Percentiles rank a stretch among this genome's conserved stretches.
phyloP scores from a whole-genome alignment of 1,140 invertebrate genomes.

The Cecropterus lyciades region DNA sequence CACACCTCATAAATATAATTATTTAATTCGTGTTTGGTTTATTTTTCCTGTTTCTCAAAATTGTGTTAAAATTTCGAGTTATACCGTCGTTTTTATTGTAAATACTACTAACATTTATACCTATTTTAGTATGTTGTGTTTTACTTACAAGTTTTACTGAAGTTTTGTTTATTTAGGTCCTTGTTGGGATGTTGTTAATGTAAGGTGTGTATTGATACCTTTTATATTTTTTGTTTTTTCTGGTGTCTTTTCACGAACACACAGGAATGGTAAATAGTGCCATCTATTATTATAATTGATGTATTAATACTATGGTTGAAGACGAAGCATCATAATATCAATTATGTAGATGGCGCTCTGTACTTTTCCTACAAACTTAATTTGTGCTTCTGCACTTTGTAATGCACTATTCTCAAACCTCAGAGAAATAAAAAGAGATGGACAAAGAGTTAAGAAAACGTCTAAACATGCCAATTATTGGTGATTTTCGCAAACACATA shows the following conservation, averaged over 20 bases:
- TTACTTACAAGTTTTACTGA: constrained; percentile 40
- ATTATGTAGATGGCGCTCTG: not conserved
- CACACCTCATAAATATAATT: constrained; percentile 4
- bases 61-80: constrained; percentile 4
- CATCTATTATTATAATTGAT: not conserved
- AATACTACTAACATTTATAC: constrained; percentile 24
- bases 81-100: not conserved
- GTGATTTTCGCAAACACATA: too few species aligned
- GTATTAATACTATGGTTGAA: not conserved
- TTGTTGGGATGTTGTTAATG: constrained; percentile 74
- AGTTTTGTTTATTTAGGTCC: constrained; percentile 71
- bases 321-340: not conserved
- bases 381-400: not conserved
- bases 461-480: too few species aligned
- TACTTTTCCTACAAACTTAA: not conserved
- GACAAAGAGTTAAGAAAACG: too few species aligned
- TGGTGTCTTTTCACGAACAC: constrained; percentile 15
- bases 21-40: not conserved
- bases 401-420: not conserved
- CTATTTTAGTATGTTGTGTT: constrained; percentile 32
- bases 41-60: not conserved
- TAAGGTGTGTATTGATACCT: constrained; percentile 70
- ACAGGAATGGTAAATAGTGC: not conserved
- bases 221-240: not conserved
- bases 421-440: too few species aligned